These are phyloP conservation scores for Amazona finschi DNA, from an alignment of 2,797 vertebrate species.

Conservation along the genomic window DNA sequence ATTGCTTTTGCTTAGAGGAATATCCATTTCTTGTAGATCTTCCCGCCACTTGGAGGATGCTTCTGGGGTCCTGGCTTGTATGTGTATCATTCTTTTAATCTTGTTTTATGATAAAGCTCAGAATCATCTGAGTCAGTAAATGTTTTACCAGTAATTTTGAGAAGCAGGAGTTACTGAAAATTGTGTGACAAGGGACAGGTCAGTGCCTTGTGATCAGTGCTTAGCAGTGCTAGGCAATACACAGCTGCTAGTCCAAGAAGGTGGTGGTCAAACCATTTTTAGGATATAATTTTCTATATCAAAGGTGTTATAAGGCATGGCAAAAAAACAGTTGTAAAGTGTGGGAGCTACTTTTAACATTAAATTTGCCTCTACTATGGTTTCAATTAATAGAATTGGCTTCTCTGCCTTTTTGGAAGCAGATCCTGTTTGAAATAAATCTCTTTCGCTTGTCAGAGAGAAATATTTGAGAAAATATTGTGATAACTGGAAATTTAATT, in stretches of 20 bases:
- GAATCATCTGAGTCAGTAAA: not conserved
- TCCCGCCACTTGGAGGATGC: not conserved
- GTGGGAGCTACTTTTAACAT: not conserved
- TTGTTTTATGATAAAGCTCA: not conserved
- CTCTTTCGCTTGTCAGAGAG: not conserved
- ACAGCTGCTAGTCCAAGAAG: not conserved
- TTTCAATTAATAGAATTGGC: not conserved
- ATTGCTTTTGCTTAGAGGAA: not conserved
- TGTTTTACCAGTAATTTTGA: not conserved
- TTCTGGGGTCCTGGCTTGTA: not conserved
- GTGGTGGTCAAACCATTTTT: not conserved
- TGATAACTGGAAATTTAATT: conserved; percentile 45
- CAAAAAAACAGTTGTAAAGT: not conserved
- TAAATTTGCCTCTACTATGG: not conserved
- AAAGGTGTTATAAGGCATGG: not conserved
- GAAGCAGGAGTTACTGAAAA: not conserved
- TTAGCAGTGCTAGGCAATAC: not conserved
- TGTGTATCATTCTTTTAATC: not conserved
- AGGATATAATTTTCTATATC: not conserved
- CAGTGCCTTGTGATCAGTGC: not conserved
- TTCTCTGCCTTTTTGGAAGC: not conserved
- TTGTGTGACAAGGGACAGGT: not conserved
- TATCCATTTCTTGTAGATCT: not conserved
- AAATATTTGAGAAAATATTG: conserved; percentile 26
- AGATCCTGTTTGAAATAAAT: not conserved